Conservation (phyloP, 2,113 vertebrate genomes). For the Ptyas mucosa region DNA sequence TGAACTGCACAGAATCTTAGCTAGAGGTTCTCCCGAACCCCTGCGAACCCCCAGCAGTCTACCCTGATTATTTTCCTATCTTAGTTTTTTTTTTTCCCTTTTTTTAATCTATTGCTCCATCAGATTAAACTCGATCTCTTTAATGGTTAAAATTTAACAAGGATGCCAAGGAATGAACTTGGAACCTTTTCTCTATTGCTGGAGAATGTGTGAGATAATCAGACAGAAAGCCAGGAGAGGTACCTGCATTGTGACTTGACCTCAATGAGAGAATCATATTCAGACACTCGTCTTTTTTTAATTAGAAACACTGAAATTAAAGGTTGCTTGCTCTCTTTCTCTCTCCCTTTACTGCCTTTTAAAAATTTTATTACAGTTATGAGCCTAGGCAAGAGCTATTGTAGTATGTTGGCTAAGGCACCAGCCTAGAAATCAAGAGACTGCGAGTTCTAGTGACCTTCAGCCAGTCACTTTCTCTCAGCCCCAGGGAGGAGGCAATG, state of each 20-base stretch:
- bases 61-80: not conserved
- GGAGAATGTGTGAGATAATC: not conserved
- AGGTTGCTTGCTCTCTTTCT: not conserved
- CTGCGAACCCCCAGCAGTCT: too few species aligned
- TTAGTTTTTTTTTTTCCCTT: not conserved
- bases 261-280: not conserved
- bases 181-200: not conserved
- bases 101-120: not conserved
- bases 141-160: not conserved
- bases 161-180: not conserved
- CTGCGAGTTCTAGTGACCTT: not conserved
- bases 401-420: not conserved
- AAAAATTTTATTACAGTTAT: not conserved
- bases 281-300: not conserved
- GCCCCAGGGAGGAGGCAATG: not conserved
- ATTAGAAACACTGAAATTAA: not conserved
- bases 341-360: not conserved
- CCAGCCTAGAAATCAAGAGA: not conserved
- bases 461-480: not conserved
- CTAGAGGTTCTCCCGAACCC: too few species aligned
- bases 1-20: too few species aligned
- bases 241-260: not conserved
- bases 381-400: not conserved
- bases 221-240: not conserved
- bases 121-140: not conserved